A percentile compares a stretch with the other conserved stretches of the same genome.
Conservation (phyloP, 2,113 vertebrate genomes). For the Tachycineta bicolor region DNA sequence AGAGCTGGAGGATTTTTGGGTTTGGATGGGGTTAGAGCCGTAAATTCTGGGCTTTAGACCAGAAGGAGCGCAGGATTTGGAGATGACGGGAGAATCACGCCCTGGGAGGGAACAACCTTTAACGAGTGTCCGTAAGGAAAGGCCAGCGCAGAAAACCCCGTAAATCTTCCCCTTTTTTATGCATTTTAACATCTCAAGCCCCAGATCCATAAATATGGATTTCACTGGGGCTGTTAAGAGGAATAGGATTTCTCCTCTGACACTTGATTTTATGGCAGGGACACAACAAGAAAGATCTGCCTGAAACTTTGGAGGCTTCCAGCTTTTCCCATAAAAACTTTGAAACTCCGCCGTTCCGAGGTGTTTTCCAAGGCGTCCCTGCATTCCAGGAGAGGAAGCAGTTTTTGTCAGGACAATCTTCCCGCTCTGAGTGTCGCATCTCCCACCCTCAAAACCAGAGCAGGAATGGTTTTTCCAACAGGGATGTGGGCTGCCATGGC, state of each 20-base stretch:
- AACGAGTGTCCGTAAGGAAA: not conserved
- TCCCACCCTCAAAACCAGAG: not conserved
- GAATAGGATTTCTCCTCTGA: constrained; percentile 20
- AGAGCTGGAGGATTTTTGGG: not conserved
- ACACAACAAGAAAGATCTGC: not conserved
- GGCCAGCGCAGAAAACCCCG: not conserved
- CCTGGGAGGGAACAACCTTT: not conserved
- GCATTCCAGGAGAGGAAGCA: not conserved
- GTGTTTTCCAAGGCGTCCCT: not conserved
- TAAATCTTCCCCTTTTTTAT: constrained; percentile 23
- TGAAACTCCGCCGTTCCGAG: not conserved
- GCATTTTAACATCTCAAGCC: constrained; percentile 9
- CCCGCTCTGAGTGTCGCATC: not conserved
- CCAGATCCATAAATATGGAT: constrained; percentile 37
- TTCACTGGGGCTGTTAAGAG: not conserved
- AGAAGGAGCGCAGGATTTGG: not conserved
- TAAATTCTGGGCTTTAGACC: not conserved
- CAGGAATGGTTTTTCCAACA: not conserved
- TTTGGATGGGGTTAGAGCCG: not conserved
- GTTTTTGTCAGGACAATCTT: not conserved
- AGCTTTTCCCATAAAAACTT: not conserved
- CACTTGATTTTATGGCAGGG: not conserved
- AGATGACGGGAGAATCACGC: not conserved
- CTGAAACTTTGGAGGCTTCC: not conserved
- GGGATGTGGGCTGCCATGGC: not conserved